Base-by-base conservation (phyloP, 2,797 vertebrate genomes). In the Hyperoplus lanceolatus region DNA sequence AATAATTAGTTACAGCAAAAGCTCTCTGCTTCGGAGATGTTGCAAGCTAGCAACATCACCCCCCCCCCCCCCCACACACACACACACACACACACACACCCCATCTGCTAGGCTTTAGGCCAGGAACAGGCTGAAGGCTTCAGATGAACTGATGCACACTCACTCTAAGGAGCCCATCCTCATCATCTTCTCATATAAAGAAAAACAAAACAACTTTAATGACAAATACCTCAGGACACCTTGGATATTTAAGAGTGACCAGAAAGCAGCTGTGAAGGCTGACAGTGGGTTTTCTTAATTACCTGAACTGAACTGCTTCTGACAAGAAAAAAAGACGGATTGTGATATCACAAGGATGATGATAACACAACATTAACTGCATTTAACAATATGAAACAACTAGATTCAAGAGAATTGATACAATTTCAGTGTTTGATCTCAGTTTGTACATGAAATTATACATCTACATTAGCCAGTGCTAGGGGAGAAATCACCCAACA, bases 101-200 rank as follows among this genome's bases (percentile, higher is more conserved):
- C 29, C 29, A 29, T 29, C 29, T 29, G 56, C 13, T 13, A 76
- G 50, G 42, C 65, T 87, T 29, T 29, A 29, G 61, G 79, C 55
- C 71, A 83, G 59, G 87, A 50, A 79, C 69, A 87, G 60, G 56
- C 77, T 29, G 29, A 83, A 21, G 58, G 8, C 59, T 68, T 14
- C 56, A 76, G 80, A 89, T 70, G 62, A 82, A 69, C 45, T 18
- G 21, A 74, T 48, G 81, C 57, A 60, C 43, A 61, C 43, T 9
- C 6, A 7, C 63, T 77, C 55, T 46, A 5, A 62, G 39, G 55
- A 72, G 45, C 73, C 71, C 38, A 59, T 56, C 48, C 18, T n/a
- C 43, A 29, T 68, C 57, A 45, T 79, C 60, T 58, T 70, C 48
- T 67, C 64, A 54, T 3, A 3, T 29, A 29, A 29, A 43, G 41